A percentile compares a stretch with the other conserved stretches of the same genome.
phyloP scores from a whole-genome alignment of 1,140 invertebrate species.

The Gryon sp. region DNA sequence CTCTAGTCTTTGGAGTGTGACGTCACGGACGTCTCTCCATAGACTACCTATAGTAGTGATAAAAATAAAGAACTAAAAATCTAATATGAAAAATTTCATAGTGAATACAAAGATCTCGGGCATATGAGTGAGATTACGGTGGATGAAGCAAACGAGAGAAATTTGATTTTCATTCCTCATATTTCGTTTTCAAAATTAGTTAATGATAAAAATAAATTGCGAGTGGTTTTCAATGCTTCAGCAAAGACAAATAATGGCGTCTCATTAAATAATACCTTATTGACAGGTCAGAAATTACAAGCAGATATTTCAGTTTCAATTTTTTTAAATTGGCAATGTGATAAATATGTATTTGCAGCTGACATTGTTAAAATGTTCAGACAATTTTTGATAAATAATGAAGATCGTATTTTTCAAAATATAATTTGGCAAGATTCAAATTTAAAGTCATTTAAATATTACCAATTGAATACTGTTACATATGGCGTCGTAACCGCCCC shows the following conservation, averaged over 20 bases:
- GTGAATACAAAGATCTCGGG: conserved; percentile 3
- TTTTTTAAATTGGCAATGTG: conserved; percentile 1
- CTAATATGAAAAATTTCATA: conserved; percentile 7
- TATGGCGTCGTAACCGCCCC: neutral
- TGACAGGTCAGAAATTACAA: conserved; percentile 16
- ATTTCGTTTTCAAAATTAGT: conserved; percentile 2
- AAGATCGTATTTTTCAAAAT: conserved; percentile 9
- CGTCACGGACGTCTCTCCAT: no score
- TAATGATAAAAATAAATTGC: conserved; percentile 8
- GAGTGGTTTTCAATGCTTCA: conserved; percentile 24
- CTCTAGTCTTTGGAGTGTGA: no score
- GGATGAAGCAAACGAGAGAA: neutral
- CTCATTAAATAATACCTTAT: conserved; percentile 13
- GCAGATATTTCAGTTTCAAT: conserved; percentile 18
- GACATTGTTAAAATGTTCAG: conserved; percentile 16
- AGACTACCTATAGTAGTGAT: no score
- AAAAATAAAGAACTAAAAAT: neutral
- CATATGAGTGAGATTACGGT: conserved; percentile 16
- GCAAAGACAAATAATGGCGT: neutral
- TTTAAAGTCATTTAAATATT: neutral
- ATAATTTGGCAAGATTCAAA: conserved; percentile 1
- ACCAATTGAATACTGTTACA: neutral
- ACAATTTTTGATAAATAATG: neutral
- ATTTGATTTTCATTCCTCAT: conserved; percentile 20
- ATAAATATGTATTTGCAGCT: conserved; percentile 8